Conservation (phyloP, 2,888 invertebrate genomes). For the Torymus auratus region DNA sequence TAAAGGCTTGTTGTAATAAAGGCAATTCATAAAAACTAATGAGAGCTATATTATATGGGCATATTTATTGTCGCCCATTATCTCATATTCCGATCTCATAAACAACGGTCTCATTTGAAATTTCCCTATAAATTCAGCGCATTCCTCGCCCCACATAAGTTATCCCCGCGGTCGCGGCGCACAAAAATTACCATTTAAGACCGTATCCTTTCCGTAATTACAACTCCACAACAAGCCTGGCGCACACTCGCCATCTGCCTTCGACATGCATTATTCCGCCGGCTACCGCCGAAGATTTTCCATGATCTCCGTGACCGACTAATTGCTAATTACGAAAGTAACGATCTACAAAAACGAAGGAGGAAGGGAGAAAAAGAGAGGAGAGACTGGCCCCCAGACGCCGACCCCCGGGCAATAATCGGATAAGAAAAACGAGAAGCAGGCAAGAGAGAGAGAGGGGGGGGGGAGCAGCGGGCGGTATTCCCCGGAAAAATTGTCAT, state of each 20-base stretch:
- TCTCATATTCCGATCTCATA: no score
- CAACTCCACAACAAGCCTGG: slow-evolving; percentile 17
- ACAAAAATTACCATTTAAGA: slow-evolving; percentile 17
- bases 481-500: slow-evolving; percentile 56
- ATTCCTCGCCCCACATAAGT: background rate
- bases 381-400: slow-evolving; percentile 28
- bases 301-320: background rate
- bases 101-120: no score
- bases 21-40: no score
- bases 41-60: no score
- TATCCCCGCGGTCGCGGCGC: background rate
- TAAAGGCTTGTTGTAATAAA: no score
- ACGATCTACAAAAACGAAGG: background rate
- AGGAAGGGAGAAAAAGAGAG: slow-evolving; percentile 32
- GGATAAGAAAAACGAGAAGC: slow-evolving; percentile 35
- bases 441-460: no score
- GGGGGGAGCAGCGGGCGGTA: slow-evolving; percentile 26
- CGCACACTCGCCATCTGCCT: background rate
- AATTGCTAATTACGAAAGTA: slow-evolving; percentile 53
- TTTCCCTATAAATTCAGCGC: slow-evolving; percentile 1
- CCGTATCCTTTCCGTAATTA: slow-evolving; percentile 32
- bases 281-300: background rate
- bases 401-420: slow-evolving; percentile 48
- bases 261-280: background rate
- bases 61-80: no score